Conservation (phyloP, 2,797 vertebrate genomes). For the Myioborus melanocephalus region DNA sequence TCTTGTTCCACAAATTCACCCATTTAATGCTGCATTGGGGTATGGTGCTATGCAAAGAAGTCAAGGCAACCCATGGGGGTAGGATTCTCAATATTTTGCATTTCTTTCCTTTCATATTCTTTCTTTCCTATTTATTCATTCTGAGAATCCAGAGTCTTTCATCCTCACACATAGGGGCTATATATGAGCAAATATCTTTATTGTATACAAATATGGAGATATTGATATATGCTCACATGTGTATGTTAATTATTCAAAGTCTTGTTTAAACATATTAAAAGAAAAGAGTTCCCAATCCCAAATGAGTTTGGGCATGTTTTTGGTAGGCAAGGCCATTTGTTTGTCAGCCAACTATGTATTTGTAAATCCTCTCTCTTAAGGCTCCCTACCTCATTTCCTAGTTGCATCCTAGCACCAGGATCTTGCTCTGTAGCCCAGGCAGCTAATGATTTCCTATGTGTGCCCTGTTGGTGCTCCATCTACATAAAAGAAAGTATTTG, state of each 20-base stretch:
- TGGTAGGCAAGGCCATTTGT: background rate
- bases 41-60: background rate
- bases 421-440: background rate
- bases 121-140: background rate
- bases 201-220: background rate
- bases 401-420: background rate
- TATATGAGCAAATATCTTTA: background rate
- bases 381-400: background rate
- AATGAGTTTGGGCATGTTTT: background rate
- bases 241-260: background rate
- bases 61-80: background rate
- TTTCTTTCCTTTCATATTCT: background rate
- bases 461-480: background rate
- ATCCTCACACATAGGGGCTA: background rate
- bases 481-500: constrained; percentile 37
- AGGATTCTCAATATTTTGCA: background rate
- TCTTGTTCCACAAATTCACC: background rate
- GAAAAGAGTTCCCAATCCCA: background rate
- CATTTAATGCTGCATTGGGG: background rate
- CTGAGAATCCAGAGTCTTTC: background rate
- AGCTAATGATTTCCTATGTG: constrained; percentile 24
- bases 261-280: background rate
- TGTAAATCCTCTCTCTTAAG: background rate
- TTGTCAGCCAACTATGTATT: background rate
- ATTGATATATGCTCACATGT: background rate